These are phyloP conservation scores for Eumerus sabulonum DNA, from an alignment of 2,888 invertebrate species.

Conservation along the genomic window DNA sequence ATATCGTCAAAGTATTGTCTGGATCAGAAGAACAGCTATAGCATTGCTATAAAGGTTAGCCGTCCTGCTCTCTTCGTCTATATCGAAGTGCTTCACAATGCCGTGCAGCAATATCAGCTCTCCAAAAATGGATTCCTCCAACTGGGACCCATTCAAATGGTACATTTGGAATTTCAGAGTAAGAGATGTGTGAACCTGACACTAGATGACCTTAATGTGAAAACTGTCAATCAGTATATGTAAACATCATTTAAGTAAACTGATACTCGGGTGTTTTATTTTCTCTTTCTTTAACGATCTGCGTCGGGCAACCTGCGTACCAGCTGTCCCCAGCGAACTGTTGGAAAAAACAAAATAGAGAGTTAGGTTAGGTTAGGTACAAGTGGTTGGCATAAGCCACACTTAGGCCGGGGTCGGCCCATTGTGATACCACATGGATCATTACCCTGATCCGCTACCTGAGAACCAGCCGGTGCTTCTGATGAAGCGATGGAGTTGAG, in stretches of 20 bases:
- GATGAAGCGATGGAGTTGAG: too few species aligned
- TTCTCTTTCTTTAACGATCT: too few species aligned
- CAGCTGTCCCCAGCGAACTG: too few species aligned
- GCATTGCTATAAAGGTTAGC: constrained; percentile 74
- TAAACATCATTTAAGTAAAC: constrained; percentile 1
- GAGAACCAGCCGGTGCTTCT: too few species aligned
- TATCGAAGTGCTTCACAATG: constrained; percentile 73
- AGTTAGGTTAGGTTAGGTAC: too few species aligned
- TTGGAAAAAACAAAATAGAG: too few species aligned
- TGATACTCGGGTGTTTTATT: too few species aligned
- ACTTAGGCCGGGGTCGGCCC: too few species aligned
- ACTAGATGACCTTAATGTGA: constrained; percentile 73
- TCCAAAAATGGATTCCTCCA: constrained; percentile 78
- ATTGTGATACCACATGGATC: too few species aligned
- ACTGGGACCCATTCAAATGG: constrained; percentile 73
- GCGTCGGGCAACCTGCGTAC: too few species aligned
- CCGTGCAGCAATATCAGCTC: constrained; percentile 73
- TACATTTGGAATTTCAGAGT: constrained; percentile 74
- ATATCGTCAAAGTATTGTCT: constrained; percentile 72
- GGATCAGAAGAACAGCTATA: constrained; percentile 71
- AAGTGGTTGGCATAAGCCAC: too few species aligned
- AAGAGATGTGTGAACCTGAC: constrained; percentile 71
- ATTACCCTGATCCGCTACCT: too few species aligned
- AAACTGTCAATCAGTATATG: constrained; percentile 77
- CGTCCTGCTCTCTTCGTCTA: constrained; percentile 77